phyloP scores from a whole-genome alignment of 2,888 invertebrate genomes.

The Zhuqinia jingwanae region DNA sequence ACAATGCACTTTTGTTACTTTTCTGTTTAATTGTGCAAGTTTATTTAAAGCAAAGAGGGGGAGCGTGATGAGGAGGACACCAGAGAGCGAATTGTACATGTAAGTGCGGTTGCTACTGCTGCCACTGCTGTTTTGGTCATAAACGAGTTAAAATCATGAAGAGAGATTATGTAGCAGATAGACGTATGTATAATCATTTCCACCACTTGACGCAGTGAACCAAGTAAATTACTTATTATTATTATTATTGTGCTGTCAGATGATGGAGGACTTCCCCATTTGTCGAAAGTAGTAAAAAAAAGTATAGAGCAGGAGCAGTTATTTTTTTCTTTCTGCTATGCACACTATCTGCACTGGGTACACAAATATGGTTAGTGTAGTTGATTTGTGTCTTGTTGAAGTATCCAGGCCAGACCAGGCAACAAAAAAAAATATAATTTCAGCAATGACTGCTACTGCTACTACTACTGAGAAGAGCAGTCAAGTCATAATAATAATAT shows the following conservation, averaged over 20 bases:
- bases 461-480: background rate
- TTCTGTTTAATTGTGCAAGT: constrained; percentile 15
- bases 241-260: background rate
- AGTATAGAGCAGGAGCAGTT: no score
- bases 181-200: constrained; percentile 35
- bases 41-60: background rate
- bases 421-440: background rate
- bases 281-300: constrained; percentile 40
- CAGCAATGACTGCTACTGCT: background rate
- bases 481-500: constrained; percentile 18
- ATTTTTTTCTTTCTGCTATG: constrained; percentile 8
- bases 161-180: background rate
- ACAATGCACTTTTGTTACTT: constrained; percentile 33
- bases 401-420: constrained; percentile 21
- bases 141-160: constrained; percentile 12
- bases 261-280: constrained; percentile 51
- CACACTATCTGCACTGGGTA: background rate
- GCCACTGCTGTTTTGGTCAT: constrained; percentile 4
- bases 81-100: background rate
- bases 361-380: background rate
- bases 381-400: background rate
- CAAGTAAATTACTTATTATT: constrained; percentile 1
- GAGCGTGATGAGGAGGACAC: constrained; percentile 1
- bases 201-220: constrained; percentile 51
- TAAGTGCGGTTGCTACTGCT: background rate